Percentiles rank a stretch among this genome's conserved stretches.
Evolutionary conservation across 2,888 invertebrate genomes (phyloP).

Genomic region (Luffia ferchaultella): DNA sequence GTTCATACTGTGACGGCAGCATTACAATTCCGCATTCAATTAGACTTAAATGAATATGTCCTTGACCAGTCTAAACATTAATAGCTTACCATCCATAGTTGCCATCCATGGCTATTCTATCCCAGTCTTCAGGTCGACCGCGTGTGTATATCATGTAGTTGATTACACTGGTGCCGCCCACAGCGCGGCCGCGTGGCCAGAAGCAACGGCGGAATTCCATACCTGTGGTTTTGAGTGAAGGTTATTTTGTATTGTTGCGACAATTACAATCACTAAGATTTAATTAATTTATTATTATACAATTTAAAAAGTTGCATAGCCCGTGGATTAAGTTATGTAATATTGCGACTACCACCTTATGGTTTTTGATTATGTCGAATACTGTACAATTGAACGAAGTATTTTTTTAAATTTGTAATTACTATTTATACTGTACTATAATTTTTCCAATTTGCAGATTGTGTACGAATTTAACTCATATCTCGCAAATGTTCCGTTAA

Average conservation of each 20-base stretch:
- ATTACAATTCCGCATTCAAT: not conserved
- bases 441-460: no score
- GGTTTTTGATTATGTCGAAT: no score
- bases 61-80: not conserved
- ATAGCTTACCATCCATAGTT: slow-evolving; percentile 67
- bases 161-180: slow-evolving; percentile 58
- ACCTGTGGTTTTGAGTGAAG: slow-evolving; percentile 19
- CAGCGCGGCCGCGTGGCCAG: slow-evolving; percentile 49
- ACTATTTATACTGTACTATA: no score
- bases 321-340: no score
- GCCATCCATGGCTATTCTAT: slow-evolving; percentile 69
- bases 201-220: slow-evolving; percentile 37
- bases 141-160: slow-evolving; percentile 72
- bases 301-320: not conserved
- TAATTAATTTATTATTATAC: not conserved
- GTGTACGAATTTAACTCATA: no score
- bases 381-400: no score
- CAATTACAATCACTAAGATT: no score
- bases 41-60: not conserved
- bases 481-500: no score
- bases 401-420: no score
- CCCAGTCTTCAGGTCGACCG: slow-evolving; percentile 72
- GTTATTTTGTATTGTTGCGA: no score
- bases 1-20: no score
- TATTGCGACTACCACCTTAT: no score